Conservation (phyloP, 2,888 invertebrate species). For the Apoda limacodes region DNA sequence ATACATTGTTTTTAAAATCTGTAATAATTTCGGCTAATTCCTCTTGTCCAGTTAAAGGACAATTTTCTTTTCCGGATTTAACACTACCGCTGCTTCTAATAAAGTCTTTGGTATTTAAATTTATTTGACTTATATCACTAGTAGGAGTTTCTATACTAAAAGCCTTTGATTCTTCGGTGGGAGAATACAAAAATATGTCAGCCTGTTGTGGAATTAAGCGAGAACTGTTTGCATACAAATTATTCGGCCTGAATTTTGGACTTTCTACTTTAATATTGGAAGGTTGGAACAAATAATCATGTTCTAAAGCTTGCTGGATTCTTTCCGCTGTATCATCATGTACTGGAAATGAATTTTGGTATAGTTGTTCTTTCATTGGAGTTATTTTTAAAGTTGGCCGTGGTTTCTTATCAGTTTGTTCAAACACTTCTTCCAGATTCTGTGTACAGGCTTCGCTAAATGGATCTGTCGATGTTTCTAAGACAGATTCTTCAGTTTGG, state of each 20-base stretch:
- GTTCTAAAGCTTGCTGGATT: slow-evolving; percentile 63
- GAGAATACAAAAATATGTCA: slow-evolving; percentile 58
- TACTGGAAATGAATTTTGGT: slow-evolving; percentile 57
- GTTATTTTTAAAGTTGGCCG: slow-evolving; percentile 56
- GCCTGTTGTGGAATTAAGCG: slow-evolving; percentile 51
- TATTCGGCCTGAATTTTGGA: slow-evolving; percentile 60
- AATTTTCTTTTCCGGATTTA: slow-evolving; percentile 52
- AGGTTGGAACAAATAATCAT: slow-evolving; percentile 72
- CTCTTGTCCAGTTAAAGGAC: slow-evolving; percentile 71
- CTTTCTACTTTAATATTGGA: slow-evolving; percentile 71
- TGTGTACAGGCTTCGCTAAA: slow-evolving; percentile 62
- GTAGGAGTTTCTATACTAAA: slow-evolving; percentile 61
- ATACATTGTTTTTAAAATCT: slow-evolving; percentile 90
- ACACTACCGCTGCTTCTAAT: slow-evolving; percentile 44
- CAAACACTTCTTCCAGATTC: slow-evolving; percentile 43
- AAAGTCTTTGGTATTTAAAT: slow-evolving; percentile 54
- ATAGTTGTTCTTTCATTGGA: slow-evolving; percentile 56
- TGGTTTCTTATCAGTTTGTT: slow-evolving; percentile 39
- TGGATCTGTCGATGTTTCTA: slow-evolving; percentile 37
- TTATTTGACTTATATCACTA: slow-evolving; percentile 63
- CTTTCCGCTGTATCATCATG: slow-evolving; percentile 41
- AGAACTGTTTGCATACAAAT: slow-evolving; percentile 58
- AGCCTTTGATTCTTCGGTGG: slow-evolving; percentile 60
- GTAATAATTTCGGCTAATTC: slow-evolving; percentile 89
- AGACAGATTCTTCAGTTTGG: slow-evolving; percentile 23